Evolutionary conservation across 1,140 invertebrate genomes (phyloP), one percentile per base, ranked within the genome.

Genomic region (Monochamus saltuarius): DNA sequence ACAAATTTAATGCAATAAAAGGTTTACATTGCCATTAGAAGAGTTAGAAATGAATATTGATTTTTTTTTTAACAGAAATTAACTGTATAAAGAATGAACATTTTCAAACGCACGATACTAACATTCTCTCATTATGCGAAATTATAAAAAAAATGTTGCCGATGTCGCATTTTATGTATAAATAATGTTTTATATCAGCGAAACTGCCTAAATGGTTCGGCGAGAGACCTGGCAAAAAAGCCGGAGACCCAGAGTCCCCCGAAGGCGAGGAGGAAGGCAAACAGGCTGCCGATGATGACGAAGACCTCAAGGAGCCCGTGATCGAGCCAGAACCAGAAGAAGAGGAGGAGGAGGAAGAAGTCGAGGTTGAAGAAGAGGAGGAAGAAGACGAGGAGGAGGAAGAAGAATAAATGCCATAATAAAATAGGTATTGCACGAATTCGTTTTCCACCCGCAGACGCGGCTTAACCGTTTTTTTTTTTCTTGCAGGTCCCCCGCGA

Each of bases 161-260:
- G n/a, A n/a, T n/a, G n/a, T n/a, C n/a, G n/a, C n/a, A n/a, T n/a
- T n/a, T n/a, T n/a, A n/a, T n/a, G n/a, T n/a, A n/a, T n/a, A n/a
- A n/a, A n/a, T n/a, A n/a, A n/a, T n/a, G 22, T 29, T 6, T 29
- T 29, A 29, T 29, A 6, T 75, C 73, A 94, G 92, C 90, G 82
- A 88, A 89, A 83, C 82, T 94, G 78, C 92, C 91, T 68, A 95
- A 94, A 79, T 95, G 92, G 91, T 94, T 94, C 84, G 92, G 92
- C 72, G 92, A 94, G 81, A 84, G 91, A 79, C 91, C 92, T 61
- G 92, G 91, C 83, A 94, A 93, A 80, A 94, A 94, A 83, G 80
- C 86, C 75, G 91, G 88, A 62, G 92, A 91, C 61, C 86, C 87
- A 64, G 91, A 94, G 65, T 90, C 90, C 68, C 91, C 92, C 43